phyloP scores from a whole-genome alignment of 2,113 vertebrate genomes.

The Chlamydotis undulata region DNA sequence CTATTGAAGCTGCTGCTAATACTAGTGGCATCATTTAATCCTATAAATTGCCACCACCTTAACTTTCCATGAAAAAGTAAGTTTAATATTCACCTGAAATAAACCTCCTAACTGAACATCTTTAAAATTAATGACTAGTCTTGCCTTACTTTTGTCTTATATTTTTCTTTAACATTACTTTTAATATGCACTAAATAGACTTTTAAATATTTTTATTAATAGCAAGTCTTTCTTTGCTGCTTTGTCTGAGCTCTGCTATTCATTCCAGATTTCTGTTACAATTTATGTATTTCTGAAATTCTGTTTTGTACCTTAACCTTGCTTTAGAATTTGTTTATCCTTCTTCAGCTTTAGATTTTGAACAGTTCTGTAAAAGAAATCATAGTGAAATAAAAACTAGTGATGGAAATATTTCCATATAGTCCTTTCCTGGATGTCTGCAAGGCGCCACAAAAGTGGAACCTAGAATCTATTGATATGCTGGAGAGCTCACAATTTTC shows the following conservation, averaged over 20 bases:
- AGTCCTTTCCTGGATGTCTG: neutral
- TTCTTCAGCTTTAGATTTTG: neutral
- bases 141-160: neutral
- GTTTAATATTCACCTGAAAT: neutral
- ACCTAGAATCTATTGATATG: neutral
- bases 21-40: neutral
- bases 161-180: neutral
- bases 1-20: neutral
- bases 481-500: neutral
- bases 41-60: neutral
- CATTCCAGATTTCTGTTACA: neutral
- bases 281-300: neutral
- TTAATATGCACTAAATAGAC: neutral
- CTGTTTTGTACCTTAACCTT: neutral
- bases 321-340: neutral
- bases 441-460: neutral
- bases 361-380: neutral
- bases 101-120: neutral
- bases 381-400: neutral
- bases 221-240: neutral
- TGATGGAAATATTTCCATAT: neutral
- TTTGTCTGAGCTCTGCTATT: neutral
- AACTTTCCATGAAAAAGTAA: neutral
- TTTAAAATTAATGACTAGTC: neutral
- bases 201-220: neutral